Evolutionary conservation across 1,140 invertebrate genomes (phyloP).

Genomic region (Apis florea): DNA sequence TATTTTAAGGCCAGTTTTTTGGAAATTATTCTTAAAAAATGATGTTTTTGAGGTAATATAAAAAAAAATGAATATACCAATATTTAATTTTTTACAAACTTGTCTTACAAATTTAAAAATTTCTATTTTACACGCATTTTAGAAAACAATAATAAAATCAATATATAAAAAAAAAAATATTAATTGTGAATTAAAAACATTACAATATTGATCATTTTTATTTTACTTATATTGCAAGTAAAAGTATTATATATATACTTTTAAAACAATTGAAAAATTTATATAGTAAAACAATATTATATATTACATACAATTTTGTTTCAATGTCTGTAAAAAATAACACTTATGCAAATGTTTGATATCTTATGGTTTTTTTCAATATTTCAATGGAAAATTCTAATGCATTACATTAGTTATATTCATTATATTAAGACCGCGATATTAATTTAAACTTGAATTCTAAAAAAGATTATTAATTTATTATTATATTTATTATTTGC

Average conservation of each 20-base stretch:
- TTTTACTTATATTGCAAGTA: background rate
- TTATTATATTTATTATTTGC: slow-evolving; percentile 30
- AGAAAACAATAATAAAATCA: background rate
- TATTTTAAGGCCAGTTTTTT: slow-evolving; percentile 40
- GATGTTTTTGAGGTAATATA: background rate
- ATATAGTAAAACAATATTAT: background rate
- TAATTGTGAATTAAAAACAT: background rate
- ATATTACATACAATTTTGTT: background rate
- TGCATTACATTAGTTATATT: slow-evolving; percentile 16
- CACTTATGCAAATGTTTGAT: background rate
- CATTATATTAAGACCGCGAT: background rate
- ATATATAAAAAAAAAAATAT: slow-evolving; percentile 1
- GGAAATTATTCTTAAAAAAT: slow-evolving; percentile 36
- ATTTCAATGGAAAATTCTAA: slow-evolving; percentile 22
- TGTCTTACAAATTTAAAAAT: background rate
- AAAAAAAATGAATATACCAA: background rate
- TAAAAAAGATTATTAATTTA: slow-evolving; percentile 31
- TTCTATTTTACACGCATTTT: background rate
- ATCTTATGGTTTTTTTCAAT: background rate
- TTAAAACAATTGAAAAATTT: background rate
- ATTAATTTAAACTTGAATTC: slow-evolving; percentile 7
- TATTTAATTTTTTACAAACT: background rate
- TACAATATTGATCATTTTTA: background rate
- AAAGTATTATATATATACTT: background rate
- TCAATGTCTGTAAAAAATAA: background rate